These are phyloP conservation scores for Chitala chitala DNA, from an alignment of 2,113 vertebrate species.

Conservation along the genomic window DNA sequence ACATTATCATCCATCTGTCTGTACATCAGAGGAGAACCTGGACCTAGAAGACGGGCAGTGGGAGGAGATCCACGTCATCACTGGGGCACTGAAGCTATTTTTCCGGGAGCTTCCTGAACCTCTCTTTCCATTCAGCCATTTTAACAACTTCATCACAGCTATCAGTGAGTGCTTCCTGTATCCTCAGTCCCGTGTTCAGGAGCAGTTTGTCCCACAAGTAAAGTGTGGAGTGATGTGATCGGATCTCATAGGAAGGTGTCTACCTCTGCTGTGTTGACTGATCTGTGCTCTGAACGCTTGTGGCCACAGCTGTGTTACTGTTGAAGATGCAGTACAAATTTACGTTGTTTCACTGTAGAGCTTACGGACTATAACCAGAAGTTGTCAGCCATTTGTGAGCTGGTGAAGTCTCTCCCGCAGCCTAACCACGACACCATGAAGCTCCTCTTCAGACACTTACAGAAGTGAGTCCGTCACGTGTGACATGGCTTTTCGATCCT, in stretches of 20 bases:
- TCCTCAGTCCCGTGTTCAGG: too few species aligned
- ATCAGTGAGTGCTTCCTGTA: slow-evolving; percentile 71
- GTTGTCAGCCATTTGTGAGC: slow-evolving; percentile 65
- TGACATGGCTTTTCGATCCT: not conserved
- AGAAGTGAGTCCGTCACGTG: slow-evolving; percentile 65
- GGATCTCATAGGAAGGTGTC: too few species aligned
- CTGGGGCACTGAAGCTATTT: slow-evolving; percentile 87
- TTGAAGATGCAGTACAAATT: too few species aligned
- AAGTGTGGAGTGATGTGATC: too few species aligned
- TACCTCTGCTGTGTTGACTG: not conserved
- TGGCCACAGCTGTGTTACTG: too few species aligned
- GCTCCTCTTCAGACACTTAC: slow-evolving; percentile 80
- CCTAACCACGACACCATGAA: slow-evolving; percentile 82
- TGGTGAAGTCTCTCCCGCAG: slow-evolving; percentile 71
- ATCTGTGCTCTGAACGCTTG: not conserved
- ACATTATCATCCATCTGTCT: not conserved
- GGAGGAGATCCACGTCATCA: slow-evolving; percentile 90
- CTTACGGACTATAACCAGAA: slow-evolving; percentile 62
- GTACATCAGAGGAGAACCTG: slow-evolving; percentile 67
- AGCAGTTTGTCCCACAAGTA: not conserved
- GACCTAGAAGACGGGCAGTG: slow-evolving; percentile 84
- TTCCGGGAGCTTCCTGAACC: slow-evolving; percentile 83
- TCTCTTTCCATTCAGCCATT: slow-evolving; percentile 78
- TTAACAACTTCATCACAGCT: slow-evolving; percentile 77
- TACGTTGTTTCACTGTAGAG: slow-evolving; percentile 63